Conservation (phyloP, 2,113 vertebrate genomes). For the rat (Rattus norvegicus) region GRCr8 NC_086020.1:220178501-220179000, state of each 20-base stretch:
- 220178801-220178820: not conserved
- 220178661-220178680: not conserved
- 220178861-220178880: not conserved
- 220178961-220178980: not conserved
- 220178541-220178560: not conserved
- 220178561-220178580: not conserved
- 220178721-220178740: not conserved
- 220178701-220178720: not conserved
- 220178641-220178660: not conserved
- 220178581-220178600: not conserved
- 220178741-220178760: not conserved
- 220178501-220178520: not conserved
- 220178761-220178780: not conserved
- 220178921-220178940: constrained; percentile 49
- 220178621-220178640: not conserved
- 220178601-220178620: not conserved
- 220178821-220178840: not conserved
- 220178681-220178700: not conserved
- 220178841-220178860: not conserved
- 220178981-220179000: not conserved
- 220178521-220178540: not conserved
- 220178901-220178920: not conserved
- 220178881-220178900: not conserved
- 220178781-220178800: not conserved
- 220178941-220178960: not conserved